These are phyloP conservation scores for Caenorhabditis briggsae DNA, from an alignment of 1,140 invertebrate genomes.

Conservation along the genomic window DNA sequence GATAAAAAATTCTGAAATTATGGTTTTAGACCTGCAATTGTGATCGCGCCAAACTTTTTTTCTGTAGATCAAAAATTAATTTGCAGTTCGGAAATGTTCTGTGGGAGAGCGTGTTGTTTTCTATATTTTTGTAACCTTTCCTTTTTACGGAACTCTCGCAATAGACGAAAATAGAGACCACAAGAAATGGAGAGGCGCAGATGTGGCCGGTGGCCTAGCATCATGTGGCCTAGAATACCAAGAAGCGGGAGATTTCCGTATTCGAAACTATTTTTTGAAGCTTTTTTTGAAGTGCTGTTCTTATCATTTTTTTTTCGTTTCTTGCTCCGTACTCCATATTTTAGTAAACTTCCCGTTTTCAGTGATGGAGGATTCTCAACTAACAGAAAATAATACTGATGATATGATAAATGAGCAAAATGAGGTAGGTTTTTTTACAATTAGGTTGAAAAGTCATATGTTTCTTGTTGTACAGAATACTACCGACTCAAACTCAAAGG, in stretches of 20 bases:
- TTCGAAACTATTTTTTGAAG: slow-evolving; percentile 7
- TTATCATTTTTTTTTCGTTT: neutral
- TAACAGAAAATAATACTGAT: neutral
- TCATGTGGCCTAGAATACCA: neutral
- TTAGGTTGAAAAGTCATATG: neutral
- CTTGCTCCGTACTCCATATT: neutral
- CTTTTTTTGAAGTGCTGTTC: neutral
- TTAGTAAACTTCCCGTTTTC: neutral
- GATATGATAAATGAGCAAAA: slow-evolving; percentile 17
- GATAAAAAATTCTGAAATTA: too few relatives aligned
- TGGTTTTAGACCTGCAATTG: too few relatives aligned
- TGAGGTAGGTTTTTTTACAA: slow-evolving; percentile 4
- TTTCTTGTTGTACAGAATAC: slow-evolving; percentile 10
- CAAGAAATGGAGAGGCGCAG: neutral
- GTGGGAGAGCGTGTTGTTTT: too few relatives aligned
- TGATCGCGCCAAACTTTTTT: too few relatives aligned
- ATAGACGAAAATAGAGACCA: neutral
- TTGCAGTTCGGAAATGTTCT: too few relatives aligned
- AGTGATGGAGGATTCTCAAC: slow-evolving; percentile 34
- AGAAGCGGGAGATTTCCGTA: neutral
- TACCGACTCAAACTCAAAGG: slow-evolving; percentile 4
- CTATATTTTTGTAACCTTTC: too few relatives aligned
- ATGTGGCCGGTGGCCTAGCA: neutral
- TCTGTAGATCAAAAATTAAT: too few relatives aligned
- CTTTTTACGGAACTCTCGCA: neutral